These are phyloP conservation scores for Drosophila lini DNA, from an alignment of 1,140 invertebrate genomes.

Conservation along the genomic window DNA sequence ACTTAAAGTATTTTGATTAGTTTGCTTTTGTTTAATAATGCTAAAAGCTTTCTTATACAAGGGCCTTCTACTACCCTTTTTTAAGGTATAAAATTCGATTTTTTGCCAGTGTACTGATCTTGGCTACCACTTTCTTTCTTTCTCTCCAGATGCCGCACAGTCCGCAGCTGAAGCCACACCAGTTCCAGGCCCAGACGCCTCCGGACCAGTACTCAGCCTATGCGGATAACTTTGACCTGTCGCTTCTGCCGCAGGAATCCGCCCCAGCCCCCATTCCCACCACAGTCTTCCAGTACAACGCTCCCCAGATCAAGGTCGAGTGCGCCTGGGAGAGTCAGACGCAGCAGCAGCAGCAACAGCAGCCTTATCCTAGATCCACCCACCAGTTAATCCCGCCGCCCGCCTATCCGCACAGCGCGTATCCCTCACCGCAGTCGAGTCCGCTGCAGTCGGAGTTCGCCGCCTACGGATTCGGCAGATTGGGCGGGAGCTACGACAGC, in stretches of 20 bases:
- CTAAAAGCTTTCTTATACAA: background rate
- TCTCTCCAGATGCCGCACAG: slow-evolving; percentile 92
- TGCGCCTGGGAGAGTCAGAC: slow-evolving; percentile 69
- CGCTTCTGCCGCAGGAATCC: slow-evolving; percentile 87
- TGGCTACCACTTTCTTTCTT: slow-evolving; percentile 14
- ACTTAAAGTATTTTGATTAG: too few species aligned
- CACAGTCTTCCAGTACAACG: slow-evolving; percentile 77
- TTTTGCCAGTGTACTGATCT: slow-evolving; percentile 10
- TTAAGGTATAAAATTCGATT: background rate
- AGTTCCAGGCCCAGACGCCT: slow-evolving; percentile 53
- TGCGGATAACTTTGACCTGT: slow-evolving; percentile 89
- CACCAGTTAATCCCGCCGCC: slow-evolving; percentile 75
- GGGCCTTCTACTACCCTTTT: background rate
- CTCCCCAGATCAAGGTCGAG: slow-evolving; percentile 81
- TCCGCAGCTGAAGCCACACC: slow-evolving; percentile 88
- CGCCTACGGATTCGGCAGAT: slow-evolving; percentile 54
- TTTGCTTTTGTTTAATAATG: background rate
- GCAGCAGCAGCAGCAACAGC: slow-evolving; percentile 24
- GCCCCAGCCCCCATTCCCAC: slow-evolving; percentile 69
- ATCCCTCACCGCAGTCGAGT: slow-evolving; percentile 81
- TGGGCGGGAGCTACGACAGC: slow-evolving; percentile 68
- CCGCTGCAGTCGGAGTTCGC: slow-evolving; percentile 77
- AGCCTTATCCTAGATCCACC: slow-evolving; percentile 20
- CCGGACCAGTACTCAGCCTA: slow-evolving; percentile 88
- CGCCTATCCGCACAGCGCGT: slow-evolving; percentile 73